Base-by-base conservation (phyloP, 2,888 invertebrate genomes). In the Nymphalis c-album region DNA sequence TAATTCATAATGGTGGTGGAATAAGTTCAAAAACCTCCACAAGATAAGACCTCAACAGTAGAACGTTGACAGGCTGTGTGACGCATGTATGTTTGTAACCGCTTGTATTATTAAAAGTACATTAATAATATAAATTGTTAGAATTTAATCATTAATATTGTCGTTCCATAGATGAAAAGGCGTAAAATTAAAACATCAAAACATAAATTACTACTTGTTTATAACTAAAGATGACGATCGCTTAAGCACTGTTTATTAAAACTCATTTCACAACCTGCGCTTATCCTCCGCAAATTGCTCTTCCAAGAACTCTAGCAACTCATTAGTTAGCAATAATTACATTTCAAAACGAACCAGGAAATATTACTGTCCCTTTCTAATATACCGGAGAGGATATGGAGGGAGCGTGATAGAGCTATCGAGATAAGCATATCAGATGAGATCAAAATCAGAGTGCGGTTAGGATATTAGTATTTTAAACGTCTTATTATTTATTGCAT, bases 311-410 rank as follows among this genome's bases (percentile, higher is more conserved):
- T 55, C 55, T 55, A 31, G 71, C 78, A 76, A 47, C 81, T 86
- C 80, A 88, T 88, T 87, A 87, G 73, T 77, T 76, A 73, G 75
- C 79, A 82, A 82, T 88, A 86, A 87, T 88, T 88, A 82, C 82
- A 81, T 82, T 77, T 81, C 76, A 78, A 82, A 83, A 81, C 77
- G 76, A 79, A 79, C 80, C 76, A 77, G 80, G 80, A 83, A 80
- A 79, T 74, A 73, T 74, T 69, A 75, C 79, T 72, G 72, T 87
- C 85, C 76, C 77, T 74, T 73, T 88, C 84, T 75, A 72, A 71
- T 80, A 65, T 70, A 77, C 60, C 65, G 67, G 62, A 5, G 73
- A 71, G 75, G 77, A 74, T 73, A 78, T 78, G 75, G 77, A 63
- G 47, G n/a, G 80, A 84, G 80, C 83, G 85, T 83, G 85, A 87